Base-by-base conservation (phyloP, 2,113 vertebrate genomes). In the Nasalis larvatus region DNA sequence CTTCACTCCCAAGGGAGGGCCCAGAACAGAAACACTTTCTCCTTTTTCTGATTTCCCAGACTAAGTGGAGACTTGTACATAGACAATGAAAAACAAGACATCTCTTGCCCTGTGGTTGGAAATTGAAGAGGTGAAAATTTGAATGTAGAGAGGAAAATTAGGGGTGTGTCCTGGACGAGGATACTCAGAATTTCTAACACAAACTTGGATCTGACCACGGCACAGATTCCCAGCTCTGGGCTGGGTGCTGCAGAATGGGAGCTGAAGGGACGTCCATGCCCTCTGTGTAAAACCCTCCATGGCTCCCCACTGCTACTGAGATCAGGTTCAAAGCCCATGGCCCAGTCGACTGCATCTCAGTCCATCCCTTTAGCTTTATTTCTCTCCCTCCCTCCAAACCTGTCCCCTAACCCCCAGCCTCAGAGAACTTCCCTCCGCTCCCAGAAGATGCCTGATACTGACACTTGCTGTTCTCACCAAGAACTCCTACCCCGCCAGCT, bases 341-440 rank as follows among this genome's bases (percentile, higher is more conserved):
- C 27, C 45, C 13, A 14, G 66, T 52, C 4, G 32, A 10, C 0
- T 0, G 32, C 45, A 0, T 27, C 47, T 52, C 76, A 3, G 0
- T 13, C 10, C 42, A 37, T 1, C 4, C 21, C 73, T 47, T 77
- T 1, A 16, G 25, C 49, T 63, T 54, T 21, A 40, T 8, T 40
- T n/a, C 6, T 63, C 42, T 58, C 49, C 49, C 20, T 6, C 1
- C 4, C n/a, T 63, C 27, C 42, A 8, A 2, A 32, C 16, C 16
- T 4, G 0, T 1, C 52, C 21, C 42, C 5, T 6, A 27, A 21
- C 40, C 60, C 8, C 23, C 37, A 77, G 32, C 23, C 88, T 30
- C 76, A 84, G 30, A 12, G 23, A 71, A 1, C 30, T 23, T 30
- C 17, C 27, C 49, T 49, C 35, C n/a, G 20, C 49, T 80, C 6